Evolutionary conservation across 2,797 vertebrate genomes (phyloP), one percentile per base, ranked within the genome.

Genomic region (Xenops minutus): DNA sequence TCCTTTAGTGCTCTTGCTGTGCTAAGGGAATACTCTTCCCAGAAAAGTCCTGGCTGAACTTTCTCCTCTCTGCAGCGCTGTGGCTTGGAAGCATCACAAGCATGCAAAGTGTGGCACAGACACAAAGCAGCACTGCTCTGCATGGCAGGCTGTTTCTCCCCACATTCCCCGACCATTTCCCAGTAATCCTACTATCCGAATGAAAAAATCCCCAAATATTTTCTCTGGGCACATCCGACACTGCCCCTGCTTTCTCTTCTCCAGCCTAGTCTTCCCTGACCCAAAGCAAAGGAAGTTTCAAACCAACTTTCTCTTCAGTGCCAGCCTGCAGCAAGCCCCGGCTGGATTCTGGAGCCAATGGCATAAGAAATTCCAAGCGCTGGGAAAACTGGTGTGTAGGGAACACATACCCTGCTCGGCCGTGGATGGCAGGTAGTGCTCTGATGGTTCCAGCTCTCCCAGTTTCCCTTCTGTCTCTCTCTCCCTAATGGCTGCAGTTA

Each of bases 401-500:
- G 67, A 82, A 36, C 55, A 19, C 20, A 1, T 15, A 48, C 58
- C 16, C 68, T 75, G 46, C 23, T 3, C 1, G 10, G 37, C 34
- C 1, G 0, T 21, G 76, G 23, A 21, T 23, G 39, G 23, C 66
- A 69, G 77, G 37, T 18, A 43, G n/a, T 1, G 49, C 64, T 84
- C 79, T 58, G 82, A n/a, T 75, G 66, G 10, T 54, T 66, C 39
- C 41, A 15, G 32, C 58, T 23, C 4, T 11, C 26, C 69, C 23
- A 11, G 32, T 29, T 61, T 61, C 51, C 54, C 64, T 69, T 58
- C 84, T 66, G 56, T 12, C 63, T 66, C 59, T 72, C 55, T 85
- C 36, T 30, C 93, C 41, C 10, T 23, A 83, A 79, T 89, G 88
- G 82, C 81, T 96, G 95, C 72, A 84, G 67, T 89, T 85, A 92